Conservation (phyloP, 2,797 vertebrate species). For the Siniperca undulata region DNA sequence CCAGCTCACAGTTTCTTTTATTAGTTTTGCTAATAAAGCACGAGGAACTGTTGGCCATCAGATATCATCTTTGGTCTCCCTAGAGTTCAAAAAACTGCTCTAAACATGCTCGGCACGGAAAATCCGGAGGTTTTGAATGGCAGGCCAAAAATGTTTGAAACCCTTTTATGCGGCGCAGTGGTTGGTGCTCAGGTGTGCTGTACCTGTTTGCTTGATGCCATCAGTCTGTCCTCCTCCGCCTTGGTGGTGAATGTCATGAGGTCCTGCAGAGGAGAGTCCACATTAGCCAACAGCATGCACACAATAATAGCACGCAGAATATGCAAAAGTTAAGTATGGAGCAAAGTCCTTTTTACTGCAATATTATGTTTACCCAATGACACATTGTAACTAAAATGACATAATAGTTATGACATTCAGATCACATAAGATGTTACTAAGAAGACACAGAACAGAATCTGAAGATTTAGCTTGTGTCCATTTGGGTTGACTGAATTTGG, state of each 20-base stretch:
- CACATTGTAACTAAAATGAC: neutral
- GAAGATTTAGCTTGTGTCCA: too few relatives aligned
- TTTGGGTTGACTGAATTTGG: neutral
- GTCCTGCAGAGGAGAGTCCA: conserved; percentile 83
- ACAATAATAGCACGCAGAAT: neutral
- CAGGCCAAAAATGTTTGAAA: neutral
- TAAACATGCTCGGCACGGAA: neutral
- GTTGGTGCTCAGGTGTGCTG: neutral
- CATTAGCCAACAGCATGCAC: neutral
- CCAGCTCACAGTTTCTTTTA: neutral
- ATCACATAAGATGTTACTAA: neutral
- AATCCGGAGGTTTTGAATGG: too few relatives aligned
- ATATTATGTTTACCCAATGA: neutral
- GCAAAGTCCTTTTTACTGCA: neutral
- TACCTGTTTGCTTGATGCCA: conserved; percentile 92
- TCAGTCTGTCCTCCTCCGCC: conserved; percentile 89
- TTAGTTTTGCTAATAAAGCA: neutral
- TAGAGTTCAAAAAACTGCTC: neutral
- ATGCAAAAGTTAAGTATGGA: neutral
- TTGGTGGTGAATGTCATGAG: conserved; percentile 91
- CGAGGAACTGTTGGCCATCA: neutral
- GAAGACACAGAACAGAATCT: too few relatives aligned
- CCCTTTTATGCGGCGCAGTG: neutral
- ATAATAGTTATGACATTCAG: neutral
- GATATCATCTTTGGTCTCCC: neutral